phyloP scores from a whole-genome alignment of 2,888 invertebrate species.

The Synergus gifuensis region DNA sequence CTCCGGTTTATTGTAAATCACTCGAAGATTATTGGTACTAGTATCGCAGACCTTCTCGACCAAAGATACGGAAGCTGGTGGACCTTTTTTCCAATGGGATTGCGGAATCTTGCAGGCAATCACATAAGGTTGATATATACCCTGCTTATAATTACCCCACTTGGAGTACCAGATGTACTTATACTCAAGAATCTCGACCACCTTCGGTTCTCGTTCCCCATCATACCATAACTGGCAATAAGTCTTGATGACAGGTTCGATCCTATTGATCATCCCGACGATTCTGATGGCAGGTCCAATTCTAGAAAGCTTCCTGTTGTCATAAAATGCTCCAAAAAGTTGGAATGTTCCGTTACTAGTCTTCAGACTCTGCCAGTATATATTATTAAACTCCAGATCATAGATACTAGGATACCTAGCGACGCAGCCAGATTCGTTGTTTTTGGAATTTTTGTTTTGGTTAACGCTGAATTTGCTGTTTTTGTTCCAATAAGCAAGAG shows the following conservation, averaged over 20 bases:
- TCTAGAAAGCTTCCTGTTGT: conserved; percentile 86
- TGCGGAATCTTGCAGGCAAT: conserved; percentile 93
- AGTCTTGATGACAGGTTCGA: conserved; percentile 89
- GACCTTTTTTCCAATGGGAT: conserved; percentile 83
- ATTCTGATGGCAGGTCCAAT: conserved; percentile 92
- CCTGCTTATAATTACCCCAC: conserved; percentile 96
- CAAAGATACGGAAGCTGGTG: conserved; percentile 91
- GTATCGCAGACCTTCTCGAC: conserved; percentile 92
- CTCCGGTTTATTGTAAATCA: conserved; percentile 88
- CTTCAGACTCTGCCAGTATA: conserved; percentile 93
- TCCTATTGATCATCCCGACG: conserved; percentile 93
- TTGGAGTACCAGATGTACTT: conserved; percentile 96
- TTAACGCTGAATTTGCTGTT: conserved; percentile 80
- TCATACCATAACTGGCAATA: conserved; percentile 95
- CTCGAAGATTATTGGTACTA: conserved; percentile 90
- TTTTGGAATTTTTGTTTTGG: conserved; percentile 38
- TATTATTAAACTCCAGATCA: conserved; percentile 94
- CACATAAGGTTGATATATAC: conserved; percentile 93
- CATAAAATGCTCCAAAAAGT: conserved; percentile 93
- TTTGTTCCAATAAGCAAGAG: conserved; percentile 91
- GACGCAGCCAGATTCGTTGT: conserved; percentile 49
- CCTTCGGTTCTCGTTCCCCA: conserved; percentile 88
- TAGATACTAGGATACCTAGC: conserved; percentile 90
- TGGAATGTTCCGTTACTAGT: conserved; percentile 93
- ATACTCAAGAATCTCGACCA: conserved; percentile 91